Conservation (phyloP, 2,113 vertebrate genomes). For the Budorcas taxicolor region DNA sequence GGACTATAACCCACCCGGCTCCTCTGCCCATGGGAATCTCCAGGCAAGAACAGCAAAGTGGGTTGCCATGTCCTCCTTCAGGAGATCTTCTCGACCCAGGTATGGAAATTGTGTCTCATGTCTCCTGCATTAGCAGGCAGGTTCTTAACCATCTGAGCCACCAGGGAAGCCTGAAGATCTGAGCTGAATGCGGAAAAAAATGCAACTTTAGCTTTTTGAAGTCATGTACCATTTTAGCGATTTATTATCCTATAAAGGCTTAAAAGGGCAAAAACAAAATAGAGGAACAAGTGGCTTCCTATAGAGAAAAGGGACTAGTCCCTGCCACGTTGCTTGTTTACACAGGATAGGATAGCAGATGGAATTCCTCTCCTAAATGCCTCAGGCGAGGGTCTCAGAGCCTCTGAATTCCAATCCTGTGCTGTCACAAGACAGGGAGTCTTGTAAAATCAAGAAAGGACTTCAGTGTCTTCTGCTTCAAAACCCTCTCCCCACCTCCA, state of each 20-base stretch:
- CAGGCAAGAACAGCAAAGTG: neutral
- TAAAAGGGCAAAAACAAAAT: neutral
- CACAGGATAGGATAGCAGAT: neutral
- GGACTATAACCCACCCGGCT: neutral
- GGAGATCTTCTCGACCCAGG: neutral
- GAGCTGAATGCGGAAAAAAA: neutral
- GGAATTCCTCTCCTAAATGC: conserved; percentile 41
- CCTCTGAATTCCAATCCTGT: conserved; percentile 34
- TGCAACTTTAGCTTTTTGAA: neutral
- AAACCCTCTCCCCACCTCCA: neutral
- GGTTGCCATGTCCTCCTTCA: neutral
- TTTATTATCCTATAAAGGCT: neutral
- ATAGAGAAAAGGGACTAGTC: neutral
- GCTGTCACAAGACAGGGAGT: neutral
- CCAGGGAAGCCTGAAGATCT: neutral
- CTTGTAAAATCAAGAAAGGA: conserved; percentile 29
- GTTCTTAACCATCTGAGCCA: neutral
- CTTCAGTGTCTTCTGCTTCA: neutral
- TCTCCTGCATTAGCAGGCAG: neutral
- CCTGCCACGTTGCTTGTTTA: conserved; percentile 1
- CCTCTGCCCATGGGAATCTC: neutral
- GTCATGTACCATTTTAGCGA: neutral
- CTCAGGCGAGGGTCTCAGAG: neutral
- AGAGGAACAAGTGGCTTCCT: neutral
- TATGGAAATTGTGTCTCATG: neutral